phyloP scores from a whole-genome alignment of 2,797 vertebrate species.

The Chrosomus eos region DNA sequence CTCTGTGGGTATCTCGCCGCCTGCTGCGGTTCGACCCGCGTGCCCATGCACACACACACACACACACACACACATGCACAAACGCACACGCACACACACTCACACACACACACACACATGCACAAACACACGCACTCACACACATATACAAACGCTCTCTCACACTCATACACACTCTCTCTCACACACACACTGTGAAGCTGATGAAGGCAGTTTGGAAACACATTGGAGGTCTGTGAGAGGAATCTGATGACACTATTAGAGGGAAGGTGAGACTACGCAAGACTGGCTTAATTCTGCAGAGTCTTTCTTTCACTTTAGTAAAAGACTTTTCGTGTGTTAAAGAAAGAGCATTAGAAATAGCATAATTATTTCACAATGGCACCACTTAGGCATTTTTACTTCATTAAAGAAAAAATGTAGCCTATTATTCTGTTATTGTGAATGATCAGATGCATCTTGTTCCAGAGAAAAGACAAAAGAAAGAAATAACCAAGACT shows the following conservation, averaged over 20 bases:
- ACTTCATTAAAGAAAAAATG: neutral
- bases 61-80: neutral
- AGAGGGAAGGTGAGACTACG: slow-evolving; percentile 36
- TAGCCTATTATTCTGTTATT: neutral
- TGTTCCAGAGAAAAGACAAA: neutral
- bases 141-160: no score
- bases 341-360: neutral
- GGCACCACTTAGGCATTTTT: neutral
- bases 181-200: neutral
- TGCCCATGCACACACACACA: neutral
- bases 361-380: neutral
- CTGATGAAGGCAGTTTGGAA: slow-evolving; percentile 48
- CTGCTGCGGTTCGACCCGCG: neutral
- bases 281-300: slow-evolving; percentile 60
- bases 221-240: slow-evolving; percentile 10
- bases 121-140: no score
- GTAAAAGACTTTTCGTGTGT: neutral
- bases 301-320: slow-evolving; percentile 55
- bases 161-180: no score
- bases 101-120: no score
- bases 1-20: slow-evolving; percentile 16
- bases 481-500: neutral
- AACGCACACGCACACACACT: no score
- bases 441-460: neutral
- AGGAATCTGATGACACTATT: slow-evolving; percentile 39